Conservation (phyloP, 1,140 invertebrate genomes). For the Drosophila ambigua region DNA sequence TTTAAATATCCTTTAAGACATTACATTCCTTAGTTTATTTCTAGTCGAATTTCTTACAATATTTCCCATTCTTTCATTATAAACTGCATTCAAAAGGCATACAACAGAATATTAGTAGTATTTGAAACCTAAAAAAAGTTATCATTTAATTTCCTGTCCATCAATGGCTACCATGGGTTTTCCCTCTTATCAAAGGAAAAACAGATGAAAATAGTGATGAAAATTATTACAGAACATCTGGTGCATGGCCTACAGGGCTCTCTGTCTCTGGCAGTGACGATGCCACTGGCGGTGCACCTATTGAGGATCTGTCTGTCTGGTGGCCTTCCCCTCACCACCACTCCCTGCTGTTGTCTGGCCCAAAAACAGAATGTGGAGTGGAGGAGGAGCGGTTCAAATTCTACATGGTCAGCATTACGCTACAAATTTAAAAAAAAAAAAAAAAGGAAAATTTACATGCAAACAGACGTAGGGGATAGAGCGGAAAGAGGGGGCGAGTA, state of each 20-base stretch:
- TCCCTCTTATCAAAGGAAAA: conserved; percentile 23
- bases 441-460: conserved; percentile 65
- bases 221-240: conserved; percentile 69
- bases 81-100: background rate
- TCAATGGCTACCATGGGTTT: conserved; percentile 22
- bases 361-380: conserved; percentile 16
- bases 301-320: conserved; percentile 61
- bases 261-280: no score
- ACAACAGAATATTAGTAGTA: background rate
- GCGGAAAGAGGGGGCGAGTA: conserved; percentile 1
- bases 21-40: no score
- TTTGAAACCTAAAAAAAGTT: background rate
- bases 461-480: conserved; percentile 57
- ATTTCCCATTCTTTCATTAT: conserved; percentile 1
- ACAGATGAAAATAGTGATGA: conserved; percentile 33
- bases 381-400: conserved; percentile 61
- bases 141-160: conserved; percentile 39
- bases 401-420: conserved; percentile 79
- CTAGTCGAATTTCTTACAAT: background rate
- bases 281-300: conserved; percentile 51
- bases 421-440: conserved; percentile 70
- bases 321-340: conserved; percentile 44
- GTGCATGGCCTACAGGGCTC: conserved; percentile 24
- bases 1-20: no score
- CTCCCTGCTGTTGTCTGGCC: conserved; percentile 55